Evolutionary conservation across 2,113 vertebrate genomes (phyloP).

Genomic region (Psittacula cyanocephala): DNA sequence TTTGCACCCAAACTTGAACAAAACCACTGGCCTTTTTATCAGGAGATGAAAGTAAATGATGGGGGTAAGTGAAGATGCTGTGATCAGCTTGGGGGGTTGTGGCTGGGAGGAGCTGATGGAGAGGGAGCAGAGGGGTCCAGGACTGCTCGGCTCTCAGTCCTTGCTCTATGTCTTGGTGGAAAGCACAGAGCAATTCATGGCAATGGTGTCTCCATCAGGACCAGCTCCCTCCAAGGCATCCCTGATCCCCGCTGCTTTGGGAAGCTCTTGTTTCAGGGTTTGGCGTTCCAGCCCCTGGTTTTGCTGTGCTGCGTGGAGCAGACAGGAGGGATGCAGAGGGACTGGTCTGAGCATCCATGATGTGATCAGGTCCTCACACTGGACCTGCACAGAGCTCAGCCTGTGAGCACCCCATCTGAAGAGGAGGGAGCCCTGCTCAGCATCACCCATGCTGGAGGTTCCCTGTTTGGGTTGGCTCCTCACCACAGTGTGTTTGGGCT

Average conservation of each 20-base stretch:
- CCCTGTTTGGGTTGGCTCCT: neutral
- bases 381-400: neutral
- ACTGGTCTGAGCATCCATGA: neutral
- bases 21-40: neutral
- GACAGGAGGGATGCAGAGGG: neutral
- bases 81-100: neutral
- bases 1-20: neutral
- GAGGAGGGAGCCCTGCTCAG: neutral
- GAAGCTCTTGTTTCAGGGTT: neutral
- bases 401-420: neutral
- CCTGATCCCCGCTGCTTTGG: neutral
- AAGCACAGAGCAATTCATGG: neutral
- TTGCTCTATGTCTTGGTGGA: neutral
- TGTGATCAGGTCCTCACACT: neutral
- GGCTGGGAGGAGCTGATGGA: neutral
- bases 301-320: neutral
- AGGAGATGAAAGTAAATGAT: neutral
- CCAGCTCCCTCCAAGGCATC: neutral
- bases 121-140: neutral
- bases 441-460: neutral
- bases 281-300: neutral
- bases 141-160: neutral
- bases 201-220: neutral
- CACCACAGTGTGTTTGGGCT: fast-evolving
- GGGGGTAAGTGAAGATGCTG: neutral